Evolutionary conservation across 2,888 invertebrate species (phyloP), one percentile per base, ranked within the genome.

Genomic region (Oscheius sp.): DNA sequence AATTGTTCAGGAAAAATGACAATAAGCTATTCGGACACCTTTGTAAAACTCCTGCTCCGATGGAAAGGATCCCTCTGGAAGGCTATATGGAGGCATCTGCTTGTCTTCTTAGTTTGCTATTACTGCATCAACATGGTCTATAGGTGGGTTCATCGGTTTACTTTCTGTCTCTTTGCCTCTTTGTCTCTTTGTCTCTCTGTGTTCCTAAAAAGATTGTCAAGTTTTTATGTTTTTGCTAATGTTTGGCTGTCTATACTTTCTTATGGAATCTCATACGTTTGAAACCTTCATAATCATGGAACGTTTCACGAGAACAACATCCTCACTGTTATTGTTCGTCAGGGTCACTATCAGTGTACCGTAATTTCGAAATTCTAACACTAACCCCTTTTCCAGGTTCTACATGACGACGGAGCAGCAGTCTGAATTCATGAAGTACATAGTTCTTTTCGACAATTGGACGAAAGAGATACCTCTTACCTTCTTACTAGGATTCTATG

Each of bases 21-120:
- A 37, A 85, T 85, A 57, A 79, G 79, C 53, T 85, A 85, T 74
- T 84, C 85, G 76, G 85, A 85, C 70, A 82, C 81, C 50, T 85
- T 85, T 72, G 73, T 83, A 57, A 83, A 82, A 70, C 78, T 85
- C 32, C 78, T 85, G 50, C 76, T 84, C 37, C 77, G 85, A 79
- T 85, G 85, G 85, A 84, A 84, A 75, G 85, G 85, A 13, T 84
- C 84, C 37, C 72, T 85, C 32, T 85, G 85, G 85, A 84, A 84
- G 70, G 84, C 85, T 33, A 85, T 85, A 70, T 85, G 85, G 85
- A 82, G 79, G 62, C 83, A 85, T 70, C 74, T 85, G 9, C 78
- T 84, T 10, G 76, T 85, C 51, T 85, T 81, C 65, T 78, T 85
- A 7, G 55, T 75, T 2, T 77, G 83, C 73, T 85, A 85, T 68